A percentile compares a stretch with the other conserved stretches of the same genome.
phyloP scores from a whole-genome alignment of 2,888 invertebrate species.

The Choreutis nemorana region DNA sequence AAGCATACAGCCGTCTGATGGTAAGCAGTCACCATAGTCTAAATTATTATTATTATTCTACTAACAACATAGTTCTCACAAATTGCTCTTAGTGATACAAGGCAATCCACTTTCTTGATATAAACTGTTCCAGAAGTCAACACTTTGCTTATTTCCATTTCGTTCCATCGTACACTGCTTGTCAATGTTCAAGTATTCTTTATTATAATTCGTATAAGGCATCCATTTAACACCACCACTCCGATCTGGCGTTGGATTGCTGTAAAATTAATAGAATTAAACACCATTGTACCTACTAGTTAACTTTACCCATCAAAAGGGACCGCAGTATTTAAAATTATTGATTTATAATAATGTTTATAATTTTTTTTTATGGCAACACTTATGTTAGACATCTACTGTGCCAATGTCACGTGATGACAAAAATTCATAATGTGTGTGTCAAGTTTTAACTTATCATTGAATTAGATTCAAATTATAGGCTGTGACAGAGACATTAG shows the following conservation, averaged over 20 bases:
- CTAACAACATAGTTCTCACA: constrained; percentile 4
- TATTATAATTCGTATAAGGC: constrained; percentile 16
- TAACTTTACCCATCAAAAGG: background rate
- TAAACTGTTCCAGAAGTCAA: constrained; percentile 31
- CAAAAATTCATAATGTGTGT: too few species aligned
- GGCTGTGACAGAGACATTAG: too few species aligned
- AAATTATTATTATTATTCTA: background rate
- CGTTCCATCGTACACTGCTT: constrained; percentile 21
- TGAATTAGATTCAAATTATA: too few species aligned
- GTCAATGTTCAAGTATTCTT: constrained; percentile 30
- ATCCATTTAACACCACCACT: constrained; percentile 29
- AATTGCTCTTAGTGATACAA: constrained; percentile 13
- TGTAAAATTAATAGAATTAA: constrained; percentile 14
- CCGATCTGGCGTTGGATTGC: constrained; percentile 36
- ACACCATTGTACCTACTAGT: too few species aligned
- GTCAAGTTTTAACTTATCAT: too few species aligned
- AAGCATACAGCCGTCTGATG: constrained; percentile 1
- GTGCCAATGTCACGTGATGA: too few species aligned
- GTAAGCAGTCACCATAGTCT: constrained; percentile 1
- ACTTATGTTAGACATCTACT: too few species aligned
- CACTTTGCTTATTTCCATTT: constrained; percentile 21
- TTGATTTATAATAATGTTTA: too few species aligned
- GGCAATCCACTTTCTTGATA: constrained; percentile 23
- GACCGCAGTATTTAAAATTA: background rate
- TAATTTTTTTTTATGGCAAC: too few species aligned